phyloP scores from a whole-genome alignment of 2,888 invertebrate species.

The Physocephala rufipes region DNA sequence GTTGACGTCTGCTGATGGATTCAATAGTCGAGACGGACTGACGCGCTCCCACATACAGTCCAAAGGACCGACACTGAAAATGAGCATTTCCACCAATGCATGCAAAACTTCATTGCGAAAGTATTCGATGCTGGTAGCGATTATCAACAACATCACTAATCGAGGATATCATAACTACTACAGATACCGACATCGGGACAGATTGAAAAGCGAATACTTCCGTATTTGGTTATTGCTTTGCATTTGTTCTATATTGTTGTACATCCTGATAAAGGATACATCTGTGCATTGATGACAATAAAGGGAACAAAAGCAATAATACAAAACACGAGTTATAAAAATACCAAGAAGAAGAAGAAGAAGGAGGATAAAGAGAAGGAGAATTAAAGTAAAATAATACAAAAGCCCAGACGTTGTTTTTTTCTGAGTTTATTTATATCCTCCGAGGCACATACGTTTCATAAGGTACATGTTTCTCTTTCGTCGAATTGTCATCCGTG shows the following conservation, averaged over 20 bases:
- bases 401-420: no score
- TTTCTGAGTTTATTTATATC: constrained; percentile 28
- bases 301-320: constrained; percentile 18
- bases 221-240: constrained; percentile 42
- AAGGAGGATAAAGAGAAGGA: no score
- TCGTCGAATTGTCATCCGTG: not conserved
- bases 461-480: not conserved
- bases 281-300: constrained; percentile 1
- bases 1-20: no score
- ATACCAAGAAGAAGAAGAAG: constrained; percentile 9
- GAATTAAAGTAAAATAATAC: no score
- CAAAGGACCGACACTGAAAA: not conserved
- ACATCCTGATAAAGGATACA: constrained; percentile 36
- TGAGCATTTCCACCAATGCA: not conserved
- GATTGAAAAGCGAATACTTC: constrained; percentile 15
- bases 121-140: not conserved
- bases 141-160: no score
- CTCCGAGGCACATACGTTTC: not conserved
- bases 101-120: not conserved
- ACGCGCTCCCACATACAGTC: no score
- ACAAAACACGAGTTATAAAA: constrained; percentile 19
- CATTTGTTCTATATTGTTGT: constrained; percentile 43
- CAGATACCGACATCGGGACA: not conserved
- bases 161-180: no score
- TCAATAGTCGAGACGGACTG: not conserved